A percentile compares a stretch with the other conserved stretches of the same genome.
Conservation (phyloP, 2,888 invertebrate genomes). For the Caenorhabditis parvicauda region DNA sequence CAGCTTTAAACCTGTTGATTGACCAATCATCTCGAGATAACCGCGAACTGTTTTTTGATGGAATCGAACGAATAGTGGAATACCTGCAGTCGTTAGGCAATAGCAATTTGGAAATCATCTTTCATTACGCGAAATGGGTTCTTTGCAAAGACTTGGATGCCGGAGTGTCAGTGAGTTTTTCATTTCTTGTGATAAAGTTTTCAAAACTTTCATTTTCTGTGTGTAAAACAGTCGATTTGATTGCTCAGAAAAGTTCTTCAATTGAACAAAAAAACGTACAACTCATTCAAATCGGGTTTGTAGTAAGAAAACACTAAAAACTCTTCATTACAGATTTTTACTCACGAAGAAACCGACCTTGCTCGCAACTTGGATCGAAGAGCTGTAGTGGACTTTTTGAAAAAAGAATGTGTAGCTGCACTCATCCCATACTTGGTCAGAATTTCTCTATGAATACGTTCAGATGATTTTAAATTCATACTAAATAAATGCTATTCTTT, state of each 20-base stretch:
- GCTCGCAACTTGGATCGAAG: slow-evolving; percentile 85
- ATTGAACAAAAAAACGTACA: no score
- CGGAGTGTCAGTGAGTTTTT: slow-evolving; percentile 75
- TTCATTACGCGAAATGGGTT: slow-evolving; percentile 92
- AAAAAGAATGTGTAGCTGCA: slow-evolving; percentile 75
- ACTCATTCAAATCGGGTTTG: no score
- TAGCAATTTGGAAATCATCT: slow-evolving; percentile 81
- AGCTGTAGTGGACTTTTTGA: slow-evolving; percentile 81
- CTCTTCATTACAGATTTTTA: slow-evolving; percentile 72
- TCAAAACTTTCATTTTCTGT: neutral
- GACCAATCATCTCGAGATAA: slow-evolving; percentile 71
- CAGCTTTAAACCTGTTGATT: slow-evolving; percentile 81
- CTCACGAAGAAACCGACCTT: slow-evolving; percentile 75
- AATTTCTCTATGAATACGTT: no score
- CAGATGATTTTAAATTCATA: no score
- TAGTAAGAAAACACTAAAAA: no score
- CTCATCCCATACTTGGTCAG: slow-evolving; percentile 82
- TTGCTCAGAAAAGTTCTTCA: no score
- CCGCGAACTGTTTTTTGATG: slow-evolving; percentile 69
- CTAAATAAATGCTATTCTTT: slow-evolving; percentile 7
- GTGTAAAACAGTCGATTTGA: no score
- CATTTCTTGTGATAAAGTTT: no score
- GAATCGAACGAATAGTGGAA: slow-evolving; percentile 80
- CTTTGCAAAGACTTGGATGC: slow-evolving; percentile 81
- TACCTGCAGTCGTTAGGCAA: slow-evolving; percentile 69